Base-by-base conservation (phyloP, 1,140 invertebrate genomes). In the Drosophila varians region DNA sequence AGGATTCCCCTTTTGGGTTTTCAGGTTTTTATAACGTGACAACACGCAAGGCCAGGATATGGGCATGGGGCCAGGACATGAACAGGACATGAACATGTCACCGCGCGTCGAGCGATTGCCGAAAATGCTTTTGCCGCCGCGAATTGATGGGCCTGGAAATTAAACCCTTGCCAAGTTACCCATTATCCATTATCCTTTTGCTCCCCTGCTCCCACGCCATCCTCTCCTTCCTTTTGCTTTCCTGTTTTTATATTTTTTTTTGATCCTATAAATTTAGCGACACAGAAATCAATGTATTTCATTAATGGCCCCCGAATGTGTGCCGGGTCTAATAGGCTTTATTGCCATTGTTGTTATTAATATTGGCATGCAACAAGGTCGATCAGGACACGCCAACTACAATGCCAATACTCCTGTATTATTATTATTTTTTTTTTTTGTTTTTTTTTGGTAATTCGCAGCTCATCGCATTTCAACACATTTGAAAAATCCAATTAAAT, bases 11-110 rank as follows among this genome's bases (percentile, higher is more conserved):
- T 56, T 80, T 51, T 48, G 36, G 38, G 1, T 16, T 42, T 42
- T 14, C 14, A 16, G 68, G 70, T 87, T 90, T 88, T 88, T 90
- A 90, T 90, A 90, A 90, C 89, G 84, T 90, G 89, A 90, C 89
- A 90, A 90, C 89, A 90, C 84, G 89, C 89, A 77, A 86, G 58
- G 58, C 34, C 21, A 9, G 28, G 14, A 6, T 36, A 21, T 4
- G 45, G 38, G 56, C 25, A 8, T 14, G 52, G 38, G 14, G 12
- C 38, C 38, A 23, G 19, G 34, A 71, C 56, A 57, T 52, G 60
- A 66, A 66, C 64, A 68, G 64, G 64, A 68, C 61, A 61, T 49
- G 56, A 65, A 66, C 66, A 65, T 66, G 62, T 56, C 48, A 48
- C 62, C 51, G 49, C 71, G 26, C 43, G 51, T 43, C 53, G 53